phyloP scores from a whole-genome alignment of 1,140 invertebrate genomes.

The Drosophila obscura region DNA sequence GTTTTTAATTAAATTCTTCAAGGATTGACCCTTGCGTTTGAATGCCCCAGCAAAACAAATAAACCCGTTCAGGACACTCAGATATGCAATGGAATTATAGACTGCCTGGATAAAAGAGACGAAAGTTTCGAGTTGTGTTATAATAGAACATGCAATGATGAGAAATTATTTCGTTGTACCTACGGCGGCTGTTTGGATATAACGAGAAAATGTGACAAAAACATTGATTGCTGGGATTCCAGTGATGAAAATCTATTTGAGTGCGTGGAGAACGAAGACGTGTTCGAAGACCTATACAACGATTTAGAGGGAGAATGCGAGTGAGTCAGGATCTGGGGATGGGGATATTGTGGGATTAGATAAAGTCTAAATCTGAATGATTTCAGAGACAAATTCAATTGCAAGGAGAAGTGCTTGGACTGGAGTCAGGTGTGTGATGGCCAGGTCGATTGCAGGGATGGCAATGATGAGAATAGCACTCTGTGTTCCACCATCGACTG shows the following conservation, averaged over 20 bases:
- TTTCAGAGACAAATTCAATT: neutral
- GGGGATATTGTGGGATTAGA: neutral
- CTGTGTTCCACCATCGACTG: conserved; percentile 83
- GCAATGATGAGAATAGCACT: conserved; percentile 86
- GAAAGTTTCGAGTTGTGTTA: conserved; percentile 83
- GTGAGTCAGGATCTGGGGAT: conserved; percentile 14
- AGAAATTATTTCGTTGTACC: conserved; percentile 18
- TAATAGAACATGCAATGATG: neutral
- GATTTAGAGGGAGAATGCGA: conserved; percentile 10
- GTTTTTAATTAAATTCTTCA: too few species aligned
- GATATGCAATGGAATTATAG: conserved; percentile 64
- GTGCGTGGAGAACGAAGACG: neutral
- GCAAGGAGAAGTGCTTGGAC: conserved; percentile 29
- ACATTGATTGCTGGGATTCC: conserved; percentile 28
- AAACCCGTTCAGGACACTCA: too few species aligned
- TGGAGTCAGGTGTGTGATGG: conserved; percentile 73
- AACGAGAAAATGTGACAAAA: conserved; percentile 3
- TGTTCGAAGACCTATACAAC: neutral
- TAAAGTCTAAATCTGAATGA: too few species aligned
- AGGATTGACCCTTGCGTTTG: neutral
- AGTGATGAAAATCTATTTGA: conserved; percentile 33
- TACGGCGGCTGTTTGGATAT: conserved; percentile 38
- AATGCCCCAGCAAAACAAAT: neutral
- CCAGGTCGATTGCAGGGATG: conserved; percentile 84
- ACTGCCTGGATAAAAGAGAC: conserved; percentile 89